Base-by-base conservation (phyloP, 2,113 vertebrate genomes). In the Spea multiplicata region DNA sequence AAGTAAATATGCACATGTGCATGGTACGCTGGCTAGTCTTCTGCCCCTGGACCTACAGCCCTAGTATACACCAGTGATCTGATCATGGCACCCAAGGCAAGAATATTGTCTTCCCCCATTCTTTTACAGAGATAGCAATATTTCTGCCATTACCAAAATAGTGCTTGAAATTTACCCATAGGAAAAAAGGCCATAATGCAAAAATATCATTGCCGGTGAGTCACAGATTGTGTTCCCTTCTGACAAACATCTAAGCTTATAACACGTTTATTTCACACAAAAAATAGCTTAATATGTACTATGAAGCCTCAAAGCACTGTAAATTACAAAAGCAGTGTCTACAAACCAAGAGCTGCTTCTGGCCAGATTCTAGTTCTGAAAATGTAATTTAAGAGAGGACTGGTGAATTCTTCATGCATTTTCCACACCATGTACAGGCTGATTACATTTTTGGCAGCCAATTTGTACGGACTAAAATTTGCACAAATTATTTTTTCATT, bases 381-480 rank as follows among this genome's bases (percentile, higher is more conserved):
- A 13, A 9, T 12, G 50, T 17, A 52, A 49, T 69, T 69, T 48
- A 69, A 66, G 65, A 66, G 44, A 45, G 10, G 65, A 66, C 65
- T 8, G 12, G 44, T 17, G 45, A 66, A 49, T 46, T 59, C 55
- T 59, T 59, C 10, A 59, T 12, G 14, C 3, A 74, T 64, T 74
- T 44, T 49, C 48, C 72, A 64, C 59, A 62, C 59, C 30, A 12
- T 74, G n/a, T 30, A 8, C 5, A 73, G 8, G 6, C 45, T 57
- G 61, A 73, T 74, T n/a, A 62, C 61, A 30, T 64, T 74, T 44
- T 74, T 48, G 57, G 46, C 72, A 73, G 53, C 44, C 4, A 49
- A 48, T 44, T 74, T 73, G 30, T 30, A 30, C 2, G 30, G 30
- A 30, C 30, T 30, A 30, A 30, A 30, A 30, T 30, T 30, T 30